Percentiles rank a stretch among this genome's conserved stretches.
Conservation (phyloP, 2,888 invertebrate genomes). For the Synanthedon vespiformis region DNA sequence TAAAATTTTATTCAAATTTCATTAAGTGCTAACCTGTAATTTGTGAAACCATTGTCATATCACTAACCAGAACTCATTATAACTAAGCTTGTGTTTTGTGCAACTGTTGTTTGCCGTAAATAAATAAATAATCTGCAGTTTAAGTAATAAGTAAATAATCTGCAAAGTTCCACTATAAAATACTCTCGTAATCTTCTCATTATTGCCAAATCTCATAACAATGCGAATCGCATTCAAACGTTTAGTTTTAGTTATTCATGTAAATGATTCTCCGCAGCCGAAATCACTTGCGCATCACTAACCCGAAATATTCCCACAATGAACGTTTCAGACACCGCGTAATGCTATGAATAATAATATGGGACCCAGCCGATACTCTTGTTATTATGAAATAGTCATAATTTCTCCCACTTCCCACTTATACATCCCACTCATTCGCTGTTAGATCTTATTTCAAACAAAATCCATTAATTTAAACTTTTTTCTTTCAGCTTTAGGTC, state of each 20-base stretch:
- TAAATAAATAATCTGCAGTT: too few species aligned
- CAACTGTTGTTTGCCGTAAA: too few species aligned
- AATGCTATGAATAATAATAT: background rate
- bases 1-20: too few species aligned
- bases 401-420: background rate
- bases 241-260: slow-evolving; percentile 21
- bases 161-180: too few species aligned
- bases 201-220: slow-evolving; percentile 7
- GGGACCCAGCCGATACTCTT: background rate
- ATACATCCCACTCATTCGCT: too few species aligned
- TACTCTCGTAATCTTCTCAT: slow-evolving; percentile 3
- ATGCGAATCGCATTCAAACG: slow-evolving; percentile 18
- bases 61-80: too few species aligned
- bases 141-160: too few species aligned
- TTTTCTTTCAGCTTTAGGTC: slow-evolving; percentile 75
- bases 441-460: too few species aligned
- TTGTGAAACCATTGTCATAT: too few species aligned
- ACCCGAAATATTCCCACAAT: slow-evolving; percentile 6
- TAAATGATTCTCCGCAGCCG: slow-evolving; percentile 14
- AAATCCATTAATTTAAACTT: background rate
- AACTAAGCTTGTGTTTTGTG: too few species aligned
- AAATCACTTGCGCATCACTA: slow-evolving; percentile 13
- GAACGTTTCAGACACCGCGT: background rate
- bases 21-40: too few species aligned
- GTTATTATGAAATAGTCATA: background rate